These are phyloP conservation scores for Sitodiplosis mosellana DNA, from an alignment of 1,140 invertebrate genomes.

Conservation along the genomic window DNA sequence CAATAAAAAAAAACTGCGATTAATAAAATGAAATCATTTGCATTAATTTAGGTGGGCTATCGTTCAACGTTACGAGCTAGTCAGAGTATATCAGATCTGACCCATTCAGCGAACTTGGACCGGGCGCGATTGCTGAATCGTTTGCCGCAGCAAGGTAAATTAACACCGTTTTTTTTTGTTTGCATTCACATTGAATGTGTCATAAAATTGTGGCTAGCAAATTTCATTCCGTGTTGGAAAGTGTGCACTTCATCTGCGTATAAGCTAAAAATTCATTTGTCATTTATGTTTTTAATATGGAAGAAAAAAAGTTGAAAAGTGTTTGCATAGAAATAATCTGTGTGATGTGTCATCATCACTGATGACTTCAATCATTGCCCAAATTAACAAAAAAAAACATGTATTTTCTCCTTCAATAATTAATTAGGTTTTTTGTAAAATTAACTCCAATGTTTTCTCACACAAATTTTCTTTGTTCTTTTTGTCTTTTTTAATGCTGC, in stretches of 20 bases:
- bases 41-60: slow-evolving; percentile 43
- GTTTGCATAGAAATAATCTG: too few relatives aligned
- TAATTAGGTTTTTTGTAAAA: too few relatives aligned
- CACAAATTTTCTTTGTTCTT: too few relatives aligned
- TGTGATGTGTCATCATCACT: too few relatives aligned
- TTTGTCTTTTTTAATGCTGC: too few relatives aligned
- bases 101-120: slow-evolving; percentile 27
- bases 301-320: too few relatives aligned
- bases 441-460: too few relatives aligned
- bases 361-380: too few relatives aligned
- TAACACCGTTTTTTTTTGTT: not conserved
- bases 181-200: not conserved
- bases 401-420: too few relatives aligned
- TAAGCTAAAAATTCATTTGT: not conserved
- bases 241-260: not conserved
- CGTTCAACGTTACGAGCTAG: slow-evolving; percentile 57
- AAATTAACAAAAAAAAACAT: not conserved
- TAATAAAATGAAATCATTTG: too few relatives aligned
- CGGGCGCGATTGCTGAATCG: slow-evolving; percentile 14
- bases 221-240: not conserved
- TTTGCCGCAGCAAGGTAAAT: not conserved
- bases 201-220: not conserved
- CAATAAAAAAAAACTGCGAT: too few relatives aligned
- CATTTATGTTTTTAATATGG: too few relatives aligned
- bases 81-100: slow-evolving; percentile 62